Base-by-base conservation (phyloP, 2,888 invertebrate species). In the Geotrupes spiniger region DNA sequence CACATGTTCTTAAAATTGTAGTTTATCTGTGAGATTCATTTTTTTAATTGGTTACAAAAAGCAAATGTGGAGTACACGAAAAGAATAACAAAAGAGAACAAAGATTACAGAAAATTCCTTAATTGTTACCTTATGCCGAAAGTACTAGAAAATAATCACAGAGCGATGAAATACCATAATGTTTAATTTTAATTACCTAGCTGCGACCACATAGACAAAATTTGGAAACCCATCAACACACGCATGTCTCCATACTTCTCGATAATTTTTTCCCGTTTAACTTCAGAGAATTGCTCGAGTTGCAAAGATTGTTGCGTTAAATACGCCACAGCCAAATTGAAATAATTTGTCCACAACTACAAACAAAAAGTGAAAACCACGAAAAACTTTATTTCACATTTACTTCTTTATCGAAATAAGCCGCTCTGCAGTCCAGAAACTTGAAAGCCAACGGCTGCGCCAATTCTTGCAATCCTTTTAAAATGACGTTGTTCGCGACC, bases 141-240 rank as follows among this genome's bases (percentile, higher is more conserved):
- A 16, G 15, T 42, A 2, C n/a, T 9, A 33, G 25, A 25, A 2
- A n/a, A n/a, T n/a, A n/a, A n/a, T n/a, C n/a, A n/a, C n/a, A n/a
- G n/a, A n/a, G n/a, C n/a, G n/a, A n/a, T n/a, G n/a, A n/a, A n/a
- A n/a, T n/a, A n/a, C n/a, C n/a, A 11, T 37, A n/a, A 25, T 39
- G 26, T 39, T 11, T 5, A 6, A 6, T 31, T 21, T 25, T n/a
- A 42, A 16, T 65, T 57, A 78, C 90, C 92, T 51, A 95, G 76
- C 62, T 89, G 85, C 17, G 88, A 89, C 95, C 95, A 96, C 76
- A 92, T 90, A 14, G 89, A 87, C 6, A 95, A 77, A 57, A 96
- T 90, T 66, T 94, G 92, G 67, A 91, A 85, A 17, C 93, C 95
- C 83, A 96, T 94, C 10, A 88, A 78, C 1, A 94, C 91, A 44